Evolutionary conservation across 2,888 invertebrate genomes (phyloP), one percentile per base, ranked within the genome.

Genomic region (Laspeyria flexula): DNA sequence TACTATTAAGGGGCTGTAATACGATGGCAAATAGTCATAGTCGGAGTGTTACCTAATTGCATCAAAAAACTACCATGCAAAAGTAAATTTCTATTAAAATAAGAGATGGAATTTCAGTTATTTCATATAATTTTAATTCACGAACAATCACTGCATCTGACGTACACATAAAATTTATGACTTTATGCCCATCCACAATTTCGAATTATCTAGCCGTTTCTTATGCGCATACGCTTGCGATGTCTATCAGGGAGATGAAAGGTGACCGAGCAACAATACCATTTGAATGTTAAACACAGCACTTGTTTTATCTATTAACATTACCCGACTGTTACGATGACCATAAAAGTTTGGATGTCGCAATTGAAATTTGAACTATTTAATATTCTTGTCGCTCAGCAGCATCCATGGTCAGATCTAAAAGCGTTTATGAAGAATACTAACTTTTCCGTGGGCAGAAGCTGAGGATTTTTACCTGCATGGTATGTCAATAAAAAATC

Each of bases 241-340:
- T 75, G 67, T 62, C 48, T 72, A 75, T 75, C 75, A 64, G 55
- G 35, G 16, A 75, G 75, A 75, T 75, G 74, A 75, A 75, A 75
- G 73, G 70, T 74, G 62, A 64, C 75, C 71, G 73, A 54, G 56
- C 55, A 45, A 15, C n/a, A 39, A 40, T 50, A 57, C 55, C 47
- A 9, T 30, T 43, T 61, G 69, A 64, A 69, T 69, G 54, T 48
- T 62, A 69, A 69, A 58, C 55, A 60, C 50, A 56, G 37, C 31
- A 65, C 64, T 61, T 50, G 66, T 57, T 60, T 63, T 39, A 27
- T 62, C 50, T 55, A 58, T 67, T 68, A 55, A 54, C 62, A 67
- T 67, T 62, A 55, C 48, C 16, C 39, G 33, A 50, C 49, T 65
- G 65, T 61, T 50, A 51, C 65, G 51, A 59, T 52, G 51, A 53